These are phyloP conservation scores for Montipora foliosa DNA, from an alignment of 64 coral and sea anemone genomes.

Conservation along the genomic window DNA sequence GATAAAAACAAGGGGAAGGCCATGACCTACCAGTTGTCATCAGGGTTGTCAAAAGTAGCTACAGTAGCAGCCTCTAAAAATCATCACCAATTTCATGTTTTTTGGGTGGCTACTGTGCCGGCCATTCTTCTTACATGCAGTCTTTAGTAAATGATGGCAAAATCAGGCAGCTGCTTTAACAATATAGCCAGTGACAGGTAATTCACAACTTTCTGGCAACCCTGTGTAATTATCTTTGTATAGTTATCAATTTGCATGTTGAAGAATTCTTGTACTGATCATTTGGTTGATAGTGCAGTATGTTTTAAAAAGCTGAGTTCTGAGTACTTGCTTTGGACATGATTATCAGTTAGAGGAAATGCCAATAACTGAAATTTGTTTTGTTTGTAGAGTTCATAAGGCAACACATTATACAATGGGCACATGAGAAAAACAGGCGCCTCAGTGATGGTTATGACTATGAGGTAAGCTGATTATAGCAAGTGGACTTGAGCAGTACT, in stretches of 20 bases:
- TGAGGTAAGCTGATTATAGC: conserved; percentile 42
- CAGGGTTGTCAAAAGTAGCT: not conserved
- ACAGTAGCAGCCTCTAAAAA: not conserved
- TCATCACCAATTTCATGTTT: too few species aligned
- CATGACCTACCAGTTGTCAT: conserved; percentile 6
- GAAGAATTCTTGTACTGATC: too few species aligned
- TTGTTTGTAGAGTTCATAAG: conserved; percentile 57
- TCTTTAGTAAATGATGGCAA: not conserved
- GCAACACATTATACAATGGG: conserved; percentile 57
- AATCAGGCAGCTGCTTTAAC: not conserved
- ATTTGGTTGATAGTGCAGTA: too few species aligned
- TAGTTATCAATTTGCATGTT: too few species aligned
- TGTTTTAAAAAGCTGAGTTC: too few species aligned
- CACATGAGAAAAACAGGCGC: conserved; percentile 45
- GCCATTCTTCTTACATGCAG: too few species aligned
- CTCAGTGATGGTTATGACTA: conserved; percentile 58
- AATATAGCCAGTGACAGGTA: not conserved
- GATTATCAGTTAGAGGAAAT: not conserved
- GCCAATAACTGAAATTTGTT: not conserved
- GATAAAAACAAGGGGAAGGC: not conserved
- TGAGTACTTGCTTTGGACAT: too few species aligned
- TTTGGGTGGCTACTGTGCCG: too few species aligned
- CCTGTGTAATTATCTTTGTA: too few species aligned
- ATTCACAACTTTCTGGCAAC: too few species aligned
- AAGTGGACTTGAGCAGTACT: conserved; percentile 44